Evolutionary conservation across 2,113 vertebrate genomes (phyloP).

Genomic region (Urocitellus parryii): DNA sequence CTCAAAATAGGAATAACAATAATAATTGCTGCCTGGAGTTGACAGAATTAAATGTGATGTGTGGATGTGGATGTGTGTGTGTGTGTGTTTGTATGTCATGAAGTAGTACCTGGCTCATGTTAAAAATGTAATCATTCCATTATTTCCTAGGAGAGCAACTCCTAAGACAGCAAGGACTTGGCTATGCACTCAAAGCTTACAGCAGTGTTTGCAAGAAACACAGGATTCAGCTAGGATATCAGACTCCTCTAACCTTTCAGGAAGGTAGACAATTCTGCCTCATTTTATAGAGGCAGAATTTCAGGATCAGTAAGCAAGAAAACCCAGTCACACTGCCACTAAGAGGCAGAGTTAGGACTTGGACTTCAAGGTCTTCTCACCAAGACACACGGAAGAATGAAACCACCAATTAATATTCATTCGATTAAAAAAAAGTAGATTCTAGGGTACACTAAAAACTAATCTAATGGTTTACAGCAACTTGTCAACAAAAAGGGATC

Average conservation of each 20-base stretch:
- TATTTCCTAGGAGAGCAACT: background rate
- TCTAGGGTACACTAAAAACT: background rate
- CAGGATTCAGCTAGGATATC: background rate
- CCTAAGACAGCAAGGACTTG: background rate
- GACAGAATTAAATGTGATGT: background rate
- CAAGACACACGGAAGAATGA: background rate
- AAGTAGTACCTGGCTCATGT: background rate
- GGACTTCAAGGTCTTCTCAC: background rate
- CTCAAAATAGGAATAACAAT: background rate
- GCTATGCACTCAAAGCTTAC: background rate
- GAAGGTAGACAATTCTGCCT: background rate
- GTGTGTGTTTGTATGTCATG: background rate
- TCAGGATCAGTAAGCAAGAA: background rate
- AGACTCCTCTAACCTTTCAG: background rate
- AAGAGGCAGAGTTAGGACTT: background rate
- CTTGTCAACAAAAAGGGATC: slow-evolving; percentile 25
- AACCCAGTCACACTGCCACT: background rate
- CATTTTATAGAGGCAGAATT: background rate
- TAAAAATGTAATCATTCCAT: background rate
- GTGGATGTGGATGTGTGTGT: background rate
- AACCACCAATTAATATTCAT: background rate
- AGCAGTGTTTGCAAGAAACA: background rate
- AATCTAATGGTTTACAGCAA: background rate
- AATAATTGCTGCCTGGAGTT: background rate
- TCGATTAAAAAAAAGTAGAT: background rate